Conservation (phyloP, 2,113 vertebrate species). For the Seriola rivoliana region DNA sequence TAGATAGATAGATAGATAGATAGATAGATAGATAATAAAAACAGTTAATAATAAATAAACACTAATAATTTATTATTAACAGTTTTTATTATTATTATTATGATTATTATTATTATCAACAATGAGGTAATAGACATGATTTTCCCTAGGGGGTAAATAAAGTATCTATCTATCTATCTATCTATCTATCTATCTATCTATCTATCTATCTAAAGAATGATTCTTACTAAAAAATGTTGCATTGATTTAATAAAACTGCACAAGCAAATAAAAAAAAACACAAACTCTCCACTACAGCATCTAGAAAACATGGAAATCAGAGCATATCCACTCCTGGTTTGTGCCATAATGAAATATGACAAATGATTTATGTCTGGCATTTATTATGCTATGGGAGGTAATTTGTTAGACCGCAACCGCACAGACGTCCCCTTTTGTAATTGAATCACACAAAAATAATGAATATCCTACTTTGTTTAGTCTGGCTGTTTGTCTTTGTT, state of each 20-base stretch:
- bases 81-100: no score
- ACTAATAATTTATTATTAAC: no score
- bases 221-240: neutral
- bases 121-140: no score
- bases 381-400: slow-evolving; percentile 75
- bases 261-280: neutral
- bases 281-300: neutral
- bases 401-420: slow-evolving; percentile 76
- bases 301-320: slow-evolving; percentile 54
- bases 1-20: no score
- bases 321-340: slow-evolving; percentile 63
- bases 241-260: neutral
- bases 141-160: no score
- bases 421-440: slow-evolving; percentile 74
- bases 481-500: slow-evolving; percentile 73
- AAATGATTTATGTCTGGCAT: slow-evolving; percentile 80
- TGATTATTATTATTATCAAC: no score
- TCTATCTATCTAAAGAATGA: neutral
- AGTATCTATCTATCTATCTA: no score
- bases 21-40: no score
- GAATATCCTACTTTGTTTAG: slow-evolving; percentile 74
- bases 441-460: slow-evolving; percentile 82
- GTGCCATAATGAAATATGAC: slow-evolving; percentile 74
- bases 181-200: no score
- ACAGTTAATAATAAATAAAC: no score